A percentile compares a stretch with the other conserved stretches of the same genome.
Evolutionary conservation across 2,888 invertebrate species (phyloP).

Genomic region (Orgyia antiqua): DNA sequence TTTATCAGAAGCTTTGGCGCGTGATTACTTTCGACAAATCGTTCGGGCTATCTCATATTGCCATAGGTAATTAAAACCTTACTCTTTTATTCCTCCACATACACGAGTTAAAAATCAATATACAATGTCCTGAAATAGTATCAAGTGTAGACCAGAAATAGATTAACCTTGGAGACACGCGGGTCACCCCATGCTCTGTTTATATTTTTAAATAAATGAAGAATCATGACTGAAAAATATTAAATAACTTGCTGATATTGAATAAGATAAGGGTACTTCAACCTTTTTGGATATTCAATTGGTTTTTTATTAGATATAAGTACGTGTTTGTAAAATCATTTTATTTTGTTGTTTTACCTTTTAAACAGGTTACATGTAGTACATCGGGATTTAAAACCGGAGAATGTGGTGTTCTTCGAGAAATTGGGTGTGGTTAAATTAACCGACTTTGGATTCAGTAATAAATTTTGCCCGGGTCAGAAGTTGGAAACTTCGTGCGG

Average conservation of each 20-base stretch:
- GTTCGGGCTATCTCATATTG: slow-evolving; percentile 98
- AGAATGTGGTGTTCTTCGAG: slow-evolving; percentile 99
- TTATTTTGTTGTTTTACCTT: slow-evolving; percentile 10
- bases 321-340: neutral
- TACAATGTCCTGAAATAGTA: no score
- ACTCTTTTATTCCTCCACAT: no score
- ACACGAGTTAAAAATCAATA: no score
- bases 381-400: slow-evolving; percentile 96
- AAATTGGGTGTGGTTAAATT: slow-evolving; percentile 97
- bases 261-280: no score
- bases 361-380: slow-evolving; percentile 79
- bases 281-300: no score
- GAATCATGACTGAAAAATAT: no score
- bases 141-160: no score
- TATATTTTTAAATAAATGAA: no score
- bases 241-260: no score
- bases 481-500: slow-evolving; percentile 99
- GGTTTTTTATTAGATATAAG: no score
- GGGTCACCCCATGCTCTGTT: no score
- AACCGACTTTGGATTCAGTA: slow-evolving; percentile 99
- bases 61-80: slow-evolving; percentile 87
- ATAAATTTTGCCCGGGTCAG: slow-evolving; percentile 96
- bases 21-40: slow-evolving; percentile 97
- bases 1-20: slow-evolving; percentile 88
- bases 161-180: no score